These are phyloP conservation scores for Pantherophis guttatus DNA, from an alignment of 2,113 vertebrate genomes.

Conservation along the genomic window DNA sequence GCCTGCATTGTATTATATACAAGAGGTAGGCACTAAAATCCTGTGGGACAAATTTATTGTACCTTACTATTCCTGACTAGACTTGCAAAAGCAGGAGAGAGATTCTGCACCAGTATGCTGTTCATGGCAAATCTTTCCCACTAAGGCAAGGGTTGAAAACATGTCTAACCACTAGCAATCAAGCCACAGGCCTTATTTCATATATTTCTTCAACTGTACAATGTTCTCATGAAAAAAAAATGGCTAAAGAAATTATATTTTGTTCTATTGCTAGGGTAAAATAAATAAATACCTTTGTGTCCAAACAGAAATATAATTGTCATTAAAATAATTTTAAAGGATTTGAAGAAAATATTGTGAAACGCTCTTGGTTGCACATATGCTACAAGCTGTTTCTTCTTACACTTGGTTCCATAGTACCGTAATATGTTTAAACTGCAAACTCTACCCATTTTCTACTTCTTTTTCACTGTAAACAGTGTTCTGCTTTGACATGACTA, in stretches of 20 bases:
- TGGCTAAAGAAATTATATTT: slow-evolving; percentile 99
- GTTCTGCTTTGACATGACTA: slow-evolving; percentile 74
- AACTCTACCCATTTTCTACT: slow-evolving; percentile 77
- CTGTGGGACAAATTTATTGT: slow-evolving; percentile 86
- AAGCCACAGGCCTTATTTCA: slow-evolving; percentile 98
- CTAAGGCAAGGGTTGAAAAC: slow-evolving; percentile 89
- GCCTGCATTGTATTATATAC: slow-evolving; percentile 95
- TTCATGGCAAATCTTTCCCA: slow-evolving; percentile 81
- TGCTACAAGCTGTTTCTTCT: slow-evolving; percentile 83
- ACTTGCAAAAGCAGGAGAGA: slow-evolving; percentile 88
- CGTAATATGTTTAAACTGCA: slow-evolving; percentile 75
- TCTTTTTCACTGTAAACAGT: slow-evolving; percentile 81
- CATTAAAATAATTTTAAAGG: slow-evolving; percentile 89
- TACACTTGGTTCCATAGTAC: slow-evolving; percentile 83
- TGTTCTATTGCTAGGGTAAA: slow-evolving; percentile 99
- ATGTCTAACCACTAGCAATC: slow-evolving; percentile 98
- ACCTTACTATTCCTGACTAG: slow-evolving; percentile 86
- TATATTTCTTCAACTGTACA: slow-evolving; percentile 98
- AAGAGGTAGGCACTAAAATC: slow-evolving; percentile 83
- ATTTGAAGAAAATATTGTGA: slow-evolving; percentile 92
- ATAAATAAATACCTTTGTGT: slow-evolving; percentile 83
- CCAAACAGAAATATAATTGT: slow-evolving; percentile 89
- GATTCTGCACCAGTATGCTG: slow-evolving; percentile 81
- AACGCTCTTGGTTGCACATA: slow-evolving; percentile 90
- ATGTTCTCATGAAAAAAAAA: slow-evolving; percentile 89